phyloP scores from a whole-genome alignment of 2,888 invertebrate genomes.

The Ochropleura plecta region DNA sequence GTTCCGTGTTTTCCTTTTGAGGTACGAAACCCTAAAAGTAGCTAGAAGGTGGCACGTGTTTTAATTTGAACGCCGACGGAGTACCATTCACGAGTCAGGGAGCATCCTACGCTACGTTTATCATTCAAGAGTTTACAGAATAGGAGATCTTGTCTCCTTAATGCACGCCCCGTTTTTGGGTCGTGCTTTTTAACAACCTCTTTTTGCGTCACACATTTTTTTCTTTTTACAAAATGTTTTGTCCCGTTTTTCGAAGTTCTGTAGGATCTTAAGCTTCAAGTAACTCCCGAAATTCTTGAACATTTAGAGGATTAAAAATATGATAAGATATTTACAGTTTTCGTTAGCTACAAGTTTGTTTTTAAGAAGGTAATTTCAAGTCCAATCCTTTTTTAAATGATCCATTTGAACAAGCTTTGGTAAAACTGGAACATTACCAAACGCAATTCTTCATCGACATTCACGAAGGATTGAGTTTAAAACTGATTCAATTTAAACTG shows the following conservation, averaged over 20 bases:
- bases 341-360: conserved; percentile 12
- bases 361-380: not conserved
- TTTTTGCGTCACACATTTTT: conserved; percentile 39
- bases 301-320: conserved; percentile 14
- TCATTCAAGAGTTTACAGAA: conserved; percentile 40
- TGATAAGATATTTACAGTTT: conserved; percentile 1
- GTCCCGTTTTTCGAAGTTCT: conserved; percentile 22
- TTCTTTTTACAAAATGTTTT: conserved; percentile 19
- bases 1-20: too few relatives aligned
- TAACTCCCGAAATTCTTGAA: conserved; percentile 13
- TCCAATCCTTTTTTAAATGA: conserved; percentile 23
- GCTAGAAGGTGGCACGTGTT: conserved; percentile 42
- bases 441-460: conserved; percentile 12
- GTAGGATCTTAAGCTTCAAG: not conserved
- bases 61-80: conserved; percentile 47
- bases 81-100: conserved; percentile 40
- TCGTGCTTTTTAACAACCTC: conserved; percentile 32
- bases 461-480: conserved; percentile 26
- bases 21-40: not conserved
- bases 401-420: conserved; percentile 18
- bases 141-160: conserved; percentile 59
- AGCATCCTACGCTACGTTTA: conserved; percentile 25
- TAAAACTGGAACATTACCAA: conserved; percentile 3
- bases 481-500: conserved; percentile 31
- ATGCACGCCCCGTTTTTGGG: conserved; percentile 51